phyloP scores from a whole-genome alignment of 2,797 vertebrate species.

The Neopelma chrysocephalum region DNA sequence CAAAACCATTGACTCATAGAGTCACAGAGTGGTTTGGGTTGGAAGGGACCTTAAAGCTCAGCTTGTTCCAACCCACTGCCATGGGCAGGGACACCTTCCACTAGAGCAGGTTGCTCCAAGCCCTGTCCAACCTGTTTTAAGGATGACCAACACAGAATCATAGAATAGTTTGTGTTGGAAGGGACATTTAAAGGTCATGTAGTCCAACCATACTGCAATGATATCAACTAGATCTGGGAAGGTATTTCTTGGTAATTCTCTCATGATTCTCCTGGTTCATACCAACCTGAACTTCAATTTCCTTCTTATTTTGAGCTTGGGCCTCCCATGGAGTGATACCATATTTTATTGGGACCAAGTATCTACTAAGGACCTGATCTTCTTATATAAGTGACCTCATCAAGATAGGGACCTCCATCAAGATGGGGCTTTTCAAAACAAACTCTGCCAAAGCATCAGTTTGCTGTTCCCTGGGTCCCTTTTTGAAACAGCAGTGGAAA shows the following conservation, averaged over 20 bases:
- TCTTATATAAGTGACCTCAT: neutral
- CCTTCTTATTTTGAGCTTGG: neutral
- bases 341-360: neutral
- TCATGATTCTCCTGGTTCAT: neutral
- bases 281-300: neutral
- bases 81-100: neutral
- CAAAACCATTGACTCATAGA: neutral
- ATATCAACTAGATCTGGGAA: neutral
- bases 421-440: neutral
- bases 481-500: neutral
- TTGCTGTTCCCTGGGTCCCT: neutral
- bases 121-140: neutral
- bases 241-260: neutral
- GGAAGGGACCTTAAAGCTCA: neutral
- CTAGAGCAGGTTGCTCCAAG: neutral
- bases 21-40: neutral
- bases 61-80: neutral
- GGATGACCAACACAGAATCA: neutral
- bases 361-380: neutral
- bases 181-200: neutral
- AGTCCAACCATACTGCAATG: neutral
- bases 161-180: neutral
- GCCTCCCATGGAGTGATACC: neutral
- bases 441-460: neutral
- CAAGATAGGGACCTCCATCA: neutral